Evolutionary conservation across 2,888 invertebrate species (phyloP).

Genomic region (Aphodius sticticus): DNA sequence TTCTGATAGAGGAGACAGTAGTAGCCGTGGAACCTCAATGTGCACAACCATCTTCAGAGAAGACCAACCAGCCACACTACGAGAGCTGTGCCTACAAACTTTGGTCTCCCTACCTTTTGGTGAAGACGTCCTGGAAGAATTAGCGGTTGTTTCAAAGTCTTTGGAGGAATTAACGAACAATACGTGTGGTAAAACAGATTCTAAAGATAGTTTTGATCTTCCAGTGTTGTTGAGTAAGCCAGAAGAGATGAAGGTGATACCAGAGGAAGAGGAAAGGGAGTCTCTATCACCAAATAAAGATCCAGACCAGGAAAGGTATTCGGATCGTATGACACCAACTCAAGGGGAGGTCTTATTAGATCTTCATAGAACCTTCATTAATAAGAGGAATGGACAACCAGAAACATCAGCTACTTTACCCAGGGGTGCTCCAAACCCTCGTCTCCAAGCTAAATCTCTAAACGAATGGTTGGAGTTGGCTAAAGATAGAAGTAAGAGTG

Average conservation of each 20-base stretch:
- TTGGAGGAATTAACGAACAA: conserved; percentile 39
- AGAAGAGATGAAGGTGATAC: conserved; percentile 16
- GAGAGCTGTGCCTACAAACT: conserved; percentile 71
- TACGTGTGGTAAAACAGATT: background rate
- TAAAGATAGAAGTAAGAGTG: conserved; percentile 54
- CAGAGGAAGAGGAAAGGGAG: background rate
- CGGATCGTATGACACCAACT: conserved; percentile 62
- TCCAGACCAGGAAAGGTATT: too few species aligned
- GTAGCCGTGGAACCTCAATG: conserved; percentile 64
- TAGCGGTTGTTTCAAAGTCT: conserved; percentile 67
- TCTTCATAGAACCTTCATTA: conserved; percentile 74
- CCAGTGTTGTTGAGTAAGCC: conserved; percentile 13
- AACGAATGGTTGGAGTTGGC: conserved; percentile 64
- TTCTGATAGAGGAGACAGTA: conserved; percentile 57
- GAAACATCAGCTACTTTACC: conserved; percentile 32
- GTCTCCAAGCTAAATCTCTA: conserved; percentile 56
- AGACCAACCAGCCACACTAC: conserved; percentile 61
- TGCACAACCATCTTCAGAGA: conserved; percentile 69
- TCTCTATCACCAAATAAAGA: conserved; percentile 76
- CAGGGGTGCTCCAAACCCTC: conserved; percentile 39
- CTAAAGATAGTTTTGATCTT: conserved; percentile 18
- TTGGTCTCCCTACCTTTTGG: conserved; percentile 76
- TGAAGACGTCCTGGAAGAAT: conserved; percentile 71
- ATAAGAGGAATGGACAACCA: conserved; percentile 59
- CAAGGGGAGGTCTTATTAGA: conserved; percentile 71